These are phyloP conservation scores for Azorinus chamasolen DNA, from an alignment of 2,888 invertebrate genomes.

Conservation along the genomic window DNA sequence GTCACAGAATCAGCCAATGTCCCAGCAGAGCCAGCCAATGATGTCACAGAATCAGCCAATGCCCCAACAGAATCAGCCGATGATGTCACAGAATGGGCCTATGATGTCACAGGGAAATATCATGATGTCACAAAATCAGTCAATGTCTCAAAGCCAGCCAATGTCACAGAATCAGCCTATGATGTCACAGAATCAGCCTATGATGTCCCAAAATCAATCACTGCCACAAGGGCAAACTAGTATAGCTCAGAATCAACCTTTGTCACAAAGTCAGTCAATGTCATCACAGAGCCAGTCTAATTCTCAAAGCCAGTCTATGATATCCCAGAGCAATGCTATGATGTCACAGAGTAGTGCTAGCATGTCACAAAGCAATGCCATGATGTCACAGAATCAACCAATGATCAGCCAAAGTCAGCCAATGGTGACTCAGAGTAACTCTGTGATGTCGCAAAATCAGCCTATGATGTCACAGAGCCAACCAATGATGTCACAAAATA, in stretches of 20 bases:
- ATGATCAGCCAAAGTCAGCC: constrained; percentile 73
- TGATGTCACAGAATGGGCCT: constrained; percentile 69
- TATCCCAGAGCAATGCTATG: constrained; percentile 68
- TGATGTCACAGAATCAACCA: constrained; percentile 60
- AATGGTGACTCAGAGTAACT: constrained; percentile 63
- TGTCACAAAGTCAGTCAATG: constrained; percentile 67
- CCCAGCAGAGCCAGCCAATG: constrained; percentile 67
- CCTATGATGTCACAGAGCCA: constrained; percentile 72
- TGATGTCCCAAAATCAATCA: constrained; percentile 69
- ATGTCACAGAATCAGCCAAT: constrained; percentile 70
- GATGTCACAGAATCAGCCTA: constrained; percentile 66
- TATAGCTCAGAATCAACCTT: constrained; percentile 69
- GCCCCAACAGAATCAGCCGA: constrained; percentile 68
- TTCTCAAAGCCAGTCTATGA: constrained; percentile 63
- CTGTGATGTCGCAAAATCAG: constrained; percentile 71
- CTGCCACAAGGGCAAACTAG: constrained; percentile 71
- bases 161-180: constrained; percentile 69
- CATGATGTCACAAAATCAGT: constrained; percentile 64
- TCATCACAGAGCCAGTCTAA: constrained; percentile 55
- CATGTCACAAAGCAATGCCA: constrained; percentile 59
- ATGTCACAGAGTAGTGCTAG: constrained; percentile 66
- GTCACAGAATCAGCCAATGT: constrained; percentile 71
- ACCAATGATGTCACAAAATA: constrained; percentile 61
- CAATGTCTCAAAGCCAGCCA: constrained; percentile 68
- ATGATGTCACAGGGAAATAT: constrained; percentile 72